phyloP scores from a whole-genome alignment of 2,113 vertebrate genomes.

The Corythoichthys haematopterus region DNA sequence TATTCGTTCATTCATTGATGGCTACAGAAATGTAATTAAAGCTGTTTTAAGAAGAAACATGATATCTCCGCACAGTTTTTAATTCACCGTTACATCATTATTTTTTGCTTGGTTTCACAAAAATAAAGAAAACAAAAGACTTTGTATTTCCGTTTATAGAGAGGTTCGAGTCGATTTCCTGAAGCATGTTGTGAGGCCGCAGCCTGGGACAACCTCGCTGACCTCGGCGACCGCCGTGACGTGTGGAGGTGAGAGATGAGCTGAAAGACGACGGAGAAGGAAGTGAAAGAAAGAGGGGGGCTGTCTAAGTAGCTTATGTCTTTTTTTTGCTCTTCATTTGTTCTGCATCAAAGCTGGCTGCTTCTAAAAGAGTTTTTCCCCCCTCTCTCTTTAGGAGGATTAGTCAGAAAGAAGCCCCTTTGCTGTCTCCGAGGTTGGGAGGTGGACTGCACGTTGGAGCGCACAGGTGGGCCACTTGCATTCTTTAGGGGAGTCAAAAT shows the following conservation, averaged over 20 bases:
- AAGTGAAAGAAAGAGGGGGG: slow-evolving; percentile 49
- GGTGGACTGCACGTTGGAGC: slow-evolving; percentile 16
- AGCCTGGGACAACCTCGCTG: slow-evolving; percentile 38
- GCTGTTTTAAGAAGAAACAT: too few relatives aligned
- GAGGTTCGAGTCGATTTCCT: not conserved
- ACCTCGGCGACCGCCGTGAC: slow-evolving; percentile 37
- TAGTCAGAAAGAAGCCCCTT: slow-evolving; percentile 49
- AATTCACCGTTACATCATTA: too few relatives aligned
- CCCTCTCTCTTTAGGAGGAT: slow-evolving; percentile 55
- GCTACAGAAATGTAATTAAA: too few relatives aligned
- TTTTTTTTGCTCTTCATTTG: slow-evolving; percentile 48
- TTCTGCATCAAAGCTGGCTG: slow-evolving; percentile 61
- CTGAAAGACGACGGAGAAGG: slow-evolving; percentile 41
- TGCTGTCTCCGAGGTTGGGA: slow-evolving; percentile 3
- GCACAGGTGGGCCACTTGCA: slow-evolving; percentile 36
- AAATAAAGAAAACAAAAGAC: too few relatives aligned
- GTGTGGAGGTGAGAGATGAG: slow-evolving; percentile 39
- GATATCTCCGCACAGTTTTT: too few relatives aligned
- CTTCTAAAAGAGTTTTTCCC: slow-evolving; percentile 35
- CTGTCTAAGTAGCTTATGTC: slow-evolving; percentile 57
- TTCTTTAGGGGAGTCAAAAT: slow-evolving; percentile 18
- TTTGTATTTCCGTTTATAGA: too few relatives aligned
- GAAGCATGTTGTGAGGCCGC: slow-evolving; percentile 13
- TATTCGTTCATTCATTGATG: too few relatives aligned
- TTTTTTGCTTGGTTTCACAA: too few relatives aligned